These are phyloP conservation scores for Ranitomeya variabilis DNA, from an alignment of 2,113 vertebrate species.

Conservation along the genomic window DNA sequence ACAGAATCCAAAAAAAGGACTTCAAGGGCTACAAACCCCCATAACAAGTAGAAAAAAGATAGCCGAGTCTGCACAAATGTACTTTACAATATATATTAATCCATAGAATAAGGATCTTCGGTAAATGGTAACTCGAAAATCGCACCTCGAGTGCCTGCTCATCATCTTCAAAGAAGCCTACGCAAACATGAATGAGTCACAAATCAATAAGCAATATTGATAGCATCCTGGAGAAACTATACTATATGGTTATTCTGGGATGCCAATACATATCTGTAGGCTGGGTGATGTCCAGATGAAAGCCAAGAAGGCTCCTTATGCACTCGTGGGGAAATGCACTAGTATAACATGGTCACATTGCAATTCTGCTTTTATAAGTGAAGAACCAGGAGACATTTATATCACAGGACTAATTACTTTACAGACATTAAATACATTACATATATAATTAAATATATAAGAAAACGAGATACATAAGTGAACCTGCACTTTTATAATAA, in stretches of 20 bases:
- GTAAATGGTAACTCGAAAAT: neutral
- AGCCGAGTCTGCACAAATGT: neutral
- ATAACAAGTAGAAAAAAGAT: neutral
- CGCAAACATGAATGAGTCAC: neutral
- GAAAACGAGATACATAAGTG: neutral
- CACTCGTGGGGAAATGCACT: neutral
- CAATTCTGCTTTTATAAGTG: neutral
- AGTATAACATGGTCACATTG: neutral
- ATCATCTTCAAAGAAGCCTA: neutral
- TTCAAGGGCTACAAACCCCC: neutral
- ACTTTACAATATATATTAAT: neutral
- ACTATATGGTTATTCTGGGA: neutral
- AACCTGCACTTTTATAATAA: neutral
- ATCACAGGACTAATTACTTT: neutral
- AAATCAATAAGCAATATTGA: neutral
- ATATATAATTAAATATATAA: no score
- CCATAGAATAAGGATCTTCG: neutral
- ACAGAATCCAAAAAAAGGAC: neutral
- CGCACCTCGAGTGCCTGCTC: neutral
- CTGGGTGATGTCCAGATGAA: neutral
- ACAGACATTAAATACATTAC: no score
- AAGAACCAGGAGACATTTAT: neutral
- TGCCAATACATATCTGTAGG: neutral
- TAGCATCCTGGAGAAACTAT: neutral
- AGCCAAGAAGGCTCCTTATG: neutral